Conservation (phyloP, 2,888 invertebrate species). For the Drosophila pullipes region DNA sequence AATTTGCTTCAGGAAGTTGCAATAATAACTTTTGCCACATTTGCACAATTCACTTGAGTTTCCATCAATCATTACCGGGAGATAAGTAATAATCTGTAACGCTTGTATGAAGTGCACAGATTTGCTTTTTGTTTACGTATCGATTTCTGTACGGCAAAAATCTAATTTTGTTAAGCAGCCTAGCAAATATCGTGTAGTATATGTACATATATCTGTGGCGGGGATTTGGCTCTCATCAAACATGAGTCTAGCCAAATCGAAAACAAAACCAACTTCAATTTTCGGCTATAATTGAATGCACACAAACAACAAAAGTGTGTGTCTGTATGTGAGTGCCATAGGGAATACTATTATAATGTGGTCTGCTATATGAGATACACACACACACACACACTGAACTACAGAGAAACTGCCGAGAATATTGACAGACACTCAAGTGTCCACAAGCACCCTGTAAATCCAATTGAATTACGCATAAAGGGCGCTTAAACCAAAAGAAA, state of each 20-base stretch:
- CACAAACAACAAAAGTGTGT: conserved; percentile 51
- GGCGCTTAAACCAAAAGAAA: conserved; percentile 77
- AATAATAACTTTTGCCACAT: conserved; percentile 36
- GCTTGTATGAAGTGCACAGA: conserved; percentile 8
- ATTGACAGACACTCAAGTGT: conserved; percentile 79
- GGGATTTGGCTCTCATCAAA: conserved; percentile 55
- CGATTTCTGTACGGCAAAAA: conserved; percentile 55
- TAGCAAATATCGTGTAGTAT: conserved; percentile 46
- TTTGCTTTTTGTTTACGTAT: conserved; percentile 32
- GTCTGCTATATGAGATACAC: conserved; percentile 55
- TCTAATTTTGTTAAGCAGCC: conserved; percentile 72
- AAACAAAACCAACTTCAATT: conserved; percentile 78
- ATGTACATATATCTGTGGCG: neutral
- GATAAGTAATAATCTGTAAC: conserved; percentile 12
- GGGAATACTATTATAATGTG: conserved; percentile 78
- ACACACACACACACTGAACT: neutral
- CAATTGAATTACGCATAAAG: conserved; percentile 79
- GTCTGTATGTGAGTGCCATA: conserved; percentile 26
- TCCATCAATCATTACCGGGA: conserved; percentile 25
- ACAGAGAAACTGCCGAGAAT: conserved; percentile 26
- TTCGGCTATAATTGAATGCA: conserved; percentile 76
- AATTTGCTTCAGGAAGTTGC: conserved; percentile 37
- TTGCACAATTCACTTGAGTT: conserved; percentile 23
- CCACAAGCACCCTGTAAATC: conserved; percentile 79
- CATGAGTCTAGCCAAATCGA: conserved; percentile 75